Evolutionary conservation across 2,888 invertebrate genomes (phyloP).

Genomic region (Bursaphelenchus okinawaensis): DNA sequence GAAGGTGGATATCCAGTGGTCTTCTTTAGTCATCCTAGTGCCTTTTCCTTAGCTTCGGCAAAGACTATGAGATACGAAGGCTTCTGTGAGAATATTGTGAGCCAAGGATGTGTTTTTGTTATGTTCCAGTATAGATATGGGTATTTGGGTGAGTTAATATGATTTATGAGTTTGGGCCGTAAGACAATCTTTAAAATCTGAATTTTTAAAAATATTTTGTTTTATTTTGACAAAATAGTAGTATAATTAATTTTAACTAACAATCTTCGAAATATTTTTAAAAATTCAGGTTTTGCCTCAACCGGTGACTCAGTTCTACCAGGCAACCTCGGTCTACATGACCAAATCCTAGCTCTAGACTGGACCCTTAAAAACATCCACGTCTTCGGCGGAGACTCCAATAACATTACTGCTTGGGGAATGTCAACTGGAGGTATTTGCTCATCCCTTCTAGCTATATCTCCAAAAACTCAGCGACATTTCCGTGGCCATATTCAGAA

Average conservation of each 20-base stretch:
- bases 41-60: not conserved
- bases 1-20: not conserved
- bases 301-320: not conserved
- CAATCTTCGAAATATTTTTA: too few species aligned
- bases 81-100: not conserved
- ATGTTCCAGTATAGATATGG: not conserved
- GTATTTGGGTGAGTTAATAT: too few species aligned
- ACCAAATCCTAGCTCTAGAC: not conserved
- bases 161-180: too few species aligned
- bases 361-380: not conserved
- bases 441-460: not conserved
- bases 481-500: not conserved
- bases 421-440: not conserved
- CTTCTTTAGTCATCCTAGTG: not conserved
- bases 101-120: not conserved
- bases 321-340: not conserved
- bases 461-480: not conserved
- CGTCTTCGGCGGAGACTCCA: not conserved
- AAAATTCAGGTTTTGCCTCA: not conserved
- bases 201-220: too few species aligned
- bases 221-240: too few species aligned
- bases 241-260: too few species aligned
- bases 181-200: too few species aligned
- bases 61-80: not conserved
- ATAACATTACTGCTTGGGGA: not conserved